Conservation (phyloP, 2,113 vertebrate species). For the Lamprotornis superbus region DNA sequence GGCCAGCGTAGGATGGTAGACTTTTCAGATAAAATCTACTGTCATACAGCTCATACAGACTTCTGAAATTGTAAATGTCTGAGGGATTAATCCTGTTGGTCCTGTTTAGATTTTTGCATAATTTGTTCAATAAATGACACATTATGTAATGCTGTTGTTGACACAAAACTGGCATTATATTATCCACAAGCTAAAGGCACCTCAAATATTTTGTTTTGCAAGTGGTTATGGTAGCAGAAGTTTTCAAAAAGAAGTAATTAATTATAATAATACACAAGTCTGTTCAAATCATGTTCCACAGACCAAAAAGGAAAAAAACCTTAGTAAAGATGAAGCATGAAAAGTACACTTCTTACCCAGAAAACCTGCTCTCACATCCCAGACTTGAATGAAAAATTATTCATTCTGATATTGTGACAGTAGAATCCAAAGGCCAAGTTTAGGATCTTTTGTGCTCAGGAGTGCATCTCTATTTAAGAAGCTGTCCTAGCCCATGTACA, state of each 20-base stretch:
- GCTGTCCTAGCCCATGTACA: background rate
- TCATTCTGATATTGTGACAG: background rate
- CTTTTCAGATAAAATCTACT: background rate
- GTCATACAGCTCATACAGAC: background rate
- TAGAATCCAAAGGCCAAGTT: background rate
- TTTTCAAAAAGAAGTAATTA: background rate
- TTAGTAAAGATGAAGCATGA: background rate
- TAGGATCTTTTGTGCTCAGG: background rate
- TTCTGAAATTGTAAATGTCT: background rate
- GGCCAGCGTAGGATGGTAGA: background rate
- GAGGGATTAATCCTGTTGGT: background rate
- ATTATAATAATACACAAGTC: background rate
- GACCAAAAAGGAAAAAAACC: background rate
- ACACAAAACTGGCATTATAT: background rate
- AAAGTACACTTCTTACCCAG: background rate
- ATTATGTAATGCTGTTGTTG: background rate
- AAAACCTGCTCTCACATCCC: background rate
- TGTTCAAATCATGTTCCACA: background rate
- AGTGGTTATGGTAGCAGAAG: background rate
- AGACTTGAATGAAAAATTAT: background rate
- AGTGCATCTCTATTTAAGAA: background rate
- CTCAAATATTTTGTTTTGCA: conserved; percentile 22
- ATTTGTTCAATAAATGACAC: conserved; percentile 7
- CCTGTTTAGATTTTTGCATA: conserved; percentile 17
- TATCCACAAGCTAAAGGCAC: conserved; percentile 16